phyloP scores from a whole-genome alignment of 1,140 invertebrate genomes.

The Paracyclopina nana region DNA sequence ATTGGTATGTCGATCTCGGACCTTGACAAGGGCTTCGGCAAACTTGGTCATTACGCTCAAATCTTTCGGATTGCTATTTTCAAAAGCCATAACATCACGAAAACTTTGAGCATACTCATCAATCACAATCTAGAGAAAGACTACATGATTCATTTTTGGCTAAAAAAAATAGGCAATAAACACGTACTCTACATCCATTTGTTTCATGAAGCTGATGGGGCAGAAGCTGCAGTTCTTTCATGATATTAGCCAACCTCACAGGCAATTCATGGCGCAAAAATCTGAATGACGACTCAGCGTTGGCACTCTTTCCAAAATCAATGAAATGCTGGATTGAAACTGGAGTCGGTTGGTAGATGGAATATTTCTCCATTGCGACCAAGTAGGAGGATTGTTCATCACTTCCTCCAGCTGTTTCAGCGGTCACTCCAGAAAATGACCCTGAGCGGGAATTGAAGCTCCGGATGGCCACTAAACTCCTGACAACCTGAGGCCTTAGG shows the following conservation, averaged over 20 bases:
- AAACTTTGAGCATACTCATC: slow-evolving; percentile 60
- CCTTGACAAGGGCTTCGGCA: slow-evolving; percentile 60
- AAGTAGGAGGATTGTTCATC: no score
- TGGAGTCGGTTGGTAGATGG: slow-evolving; percentile 1
- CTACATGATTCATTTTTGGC: no score
- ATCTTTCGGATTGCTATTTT: slow-evolving; percentile 46
- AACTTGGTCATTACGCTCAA: slow-evolving; percentile 44
- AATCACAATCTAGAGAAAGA: no score
- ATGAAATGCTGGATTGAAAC: background rate
- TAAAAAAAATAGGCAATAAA: no score
- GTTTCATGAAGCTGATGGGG: slow-evolving; percentile 30
- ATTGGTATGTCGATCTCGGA: slow-evolving; percentile 78
- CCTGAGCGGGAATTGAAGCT: no score
- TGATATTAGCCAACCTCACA: slow-evolving; percentile 83
- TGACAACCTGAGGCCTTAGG: no score
- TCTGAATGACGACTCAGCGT: slow-evolving; percentile 33
- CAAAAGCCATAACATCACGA: slow-evolving; percentile 74
- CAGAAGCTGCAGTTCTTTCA: slow-evolving; percentile 86
- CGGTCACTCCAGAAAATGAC: no score
- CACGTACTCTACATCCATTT: background rate
- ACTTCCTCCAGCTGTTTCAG: no score
- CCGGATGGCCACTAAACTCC: no score
- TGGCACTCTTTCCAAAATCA: slow-evolving; percentile 3
- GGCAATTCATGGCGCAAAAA: slow-evolving; percentile 84
- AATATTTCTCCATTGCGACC: slow-evolving; percentile 9